Evolutionary conservation across 2,113 vertebrate species (phyloP), one percentile per base, ranked within the genome.

Genomic region (Natator depressus): DNA sequence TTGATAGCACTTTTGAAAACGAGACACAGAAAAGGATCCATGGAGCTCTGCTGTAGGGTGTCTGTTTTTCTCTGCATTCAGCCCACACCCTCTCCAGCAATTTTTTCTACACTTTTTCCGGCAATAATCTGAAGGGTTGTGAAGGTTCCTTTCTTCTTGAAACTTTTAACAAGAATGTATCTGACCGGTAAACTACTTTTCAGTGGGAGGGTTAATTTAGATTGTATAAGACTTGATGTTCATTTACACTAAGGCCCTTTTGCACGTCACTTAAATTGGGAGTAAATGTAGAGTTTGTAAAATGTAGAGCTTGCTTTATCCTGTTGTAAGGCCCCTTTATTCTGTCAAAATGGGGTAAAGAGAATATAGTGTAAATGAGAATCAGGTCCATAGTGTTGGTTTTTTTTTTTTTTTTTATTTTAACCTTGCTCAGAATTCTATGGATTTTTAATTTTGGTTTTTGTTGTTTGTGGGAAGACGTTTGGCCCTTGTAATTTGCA

Each of bases 151-250:
- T 54, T 82, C 29, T 72, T 31, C 80, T 42, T 53, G 46, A 31
- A 95, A 49, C 78, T 84, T 88, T 7, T 82, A 51, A 82, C 14
- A 85, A n/a, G 91, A 72, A 35, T 87, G 4, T 72, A 3, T 1
- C 0, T 49, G 29, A 9, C 82, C 20, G 83, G 59, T 91, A 62
- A 91, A 59, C 88, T 93, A 49, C 4, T 75, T 16, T 1, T 42
- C 1, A 55, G 19, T 91, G 35, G 50, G 85, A 90, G 49, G 80
- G 12, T 35, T 89, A 90, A 22, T 42, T 49, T 80, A 50, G 22
- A n/a, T 91, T 85, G 93, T 35, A 89, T 88, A 80, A 85, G 89
- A 50, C 80, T 54, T 69, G 31, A 82, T 2, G 7, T 92, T 89
- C 20, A 49, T 90, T 91, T 94, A 50, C 42, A 51, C 6, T 80